phyloP scores from a whole-genome alignment of 2,888 invertebrate species.

The Hirtodrosophila histrioides region DNA sequence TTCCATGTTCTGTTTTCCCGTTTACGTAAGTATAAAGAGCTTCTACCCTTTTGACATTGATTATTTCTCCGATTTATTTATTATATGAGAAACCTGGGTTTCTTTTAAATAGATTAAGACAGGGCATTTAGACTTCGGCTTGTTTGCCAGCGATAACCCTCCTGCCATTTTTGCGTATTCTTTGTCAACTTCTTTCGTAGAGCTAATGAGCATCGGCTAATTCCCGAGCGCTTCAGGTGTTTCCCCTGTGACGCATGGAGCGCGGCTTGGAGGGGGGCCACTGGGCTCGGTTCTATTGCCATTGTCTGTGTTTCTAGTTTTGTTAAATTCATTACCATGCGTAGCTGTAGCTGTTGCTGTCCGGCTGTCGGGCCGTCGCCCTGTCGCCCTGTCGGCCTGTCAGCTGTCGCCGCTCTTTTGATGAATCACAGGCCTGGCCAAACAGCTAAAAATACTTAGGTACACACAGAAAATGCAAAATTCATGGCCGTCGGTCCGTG shows the following conservation, averaged over 20 bases:
- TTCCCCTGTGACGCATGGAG: slow-evolving; percentile 54
- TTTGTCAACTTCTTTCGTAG: slow-evolving; percentile 62
- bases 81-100: too few relatives aligned
- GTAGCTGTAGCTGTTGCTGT: slow-evolving; percentile 50
- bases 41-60: too few relatives aligned
- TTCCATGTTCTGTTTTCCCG: neutral
- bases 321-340: slow-evolving; percentile 72
- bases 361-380: slow-evolving; percentile 41
- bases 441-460: slow-evolving; percentile 67
- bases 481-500: slow-evolving; percentile 57
- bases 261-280: slow-evolving; percentile 26
- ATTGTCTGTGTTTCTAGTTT: slow-evolving; percentile 61
- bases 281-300: slow-evolving; percentile 35
- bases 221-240: slow-evolving; percentile 67
- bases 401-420: slow-evolving; percentile 75
- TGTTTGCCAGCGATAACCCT: neutral
- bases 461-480: slow-evolving; percentile 58
- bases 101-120: too few relatives aligned
- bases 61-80: too few relatives aligned
- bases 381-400: slow-evolving; percentile 53
- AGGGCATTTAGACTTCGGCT: slow-evolving; percentile 42
- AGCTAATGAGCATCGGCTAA: slow-evolving; percentile 59
- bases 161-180: slow-evolving; percentile 20
- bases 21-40: too few relatives aligned
- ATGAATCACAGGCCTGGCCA: slow-evolving; percentile 75